Base-by-base conservation (phyloP, 23 tunicate species). In the Styela clava region DNA sequence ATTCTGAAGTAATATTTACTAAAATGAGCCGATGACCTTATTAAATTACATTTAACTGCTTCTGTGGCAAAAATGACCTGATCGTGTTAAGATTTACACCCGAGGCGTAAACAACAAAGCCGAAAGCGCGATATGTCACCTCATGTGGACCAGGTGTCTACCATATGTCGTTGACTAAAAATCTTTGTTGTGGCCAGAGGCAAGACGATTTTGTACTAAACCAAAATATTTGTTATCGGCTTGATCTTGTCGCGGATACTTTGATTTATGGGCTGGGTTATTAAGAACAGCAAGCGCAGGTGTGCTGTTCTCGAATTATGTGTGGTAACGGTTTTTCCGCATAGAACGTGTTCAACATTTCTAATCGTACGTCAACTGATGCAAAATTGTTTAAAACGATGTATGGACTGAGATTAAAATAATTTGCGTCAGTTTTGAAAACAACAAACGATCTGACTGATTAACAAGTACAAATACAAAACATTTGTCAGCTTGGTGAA, bases 181-280 rank as follows among this genome's bases (percentile, higher is more conserved):
- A 24, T 44, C 67, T 44, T 76, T 76, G n/a, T 76, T 37, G 81
- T 76, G 81, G 81, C 81, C 81, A 35, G 65, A 52, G 65, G 81
- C 64, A 24, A 76, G 62, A 26, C 2, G 81, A 76, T 44, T 52
- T 36, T 44, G 33, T 26, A 20, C 64, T 16, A 44, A 33, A 52
- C 22, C n/a, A 76, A 44, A 24, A 76, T 76, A 67, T 29, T 27
- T 24, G 65, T 76, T 76, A 76, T 76, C 81, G 81, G 2, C 52
- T 76, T 52, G n/a, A 76, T 76, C 81, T 76, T 52, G 64, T 52
- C 65, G 32, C 29, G 37, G 64, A 44, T 64, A 76, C 81, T 76
- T 76, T 76, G 81, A 76, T 76, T 76, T 76, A 76, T 76, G 64
- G 81, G 62, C 22, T 76, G 31, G 64, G 81, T 35, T 44, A 76